Base-by-base conservation (phyloP, 2,888 invertebrate species). In the Eupithecia pulchellata region DNA sequence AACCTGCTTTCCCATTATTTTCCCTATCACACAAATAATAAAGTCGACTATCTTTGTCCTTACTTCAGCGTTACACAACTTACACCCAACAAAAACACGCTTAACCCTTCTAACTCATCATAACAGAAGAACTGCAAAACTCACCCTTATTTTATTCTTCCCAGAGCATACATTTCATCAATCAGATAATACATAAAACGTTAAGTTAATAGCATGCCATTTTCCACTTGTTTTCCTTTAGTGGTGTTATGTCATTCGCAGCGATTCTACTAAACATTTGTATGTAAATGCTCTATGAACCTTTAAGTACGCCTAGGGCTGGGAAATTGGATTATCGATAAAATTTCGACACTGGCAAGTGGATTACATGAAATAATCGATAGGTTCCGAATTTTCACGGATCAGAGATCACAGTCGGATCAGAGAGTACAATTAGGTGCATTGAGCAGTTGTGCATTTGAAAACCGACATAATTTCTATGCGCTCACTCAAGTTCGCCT, bases 181-280 rank as follows among this genome's bases (percentile, higher is more conserved):
- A 82, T 84, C 82, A 81, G 76, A 75, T 73, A 68, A 65, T 63
- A 66, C 76, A 82, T 84, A 82, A 84, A 82, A 71, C 77, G 73
- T 79, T 81, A 80, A 80, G 76, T 82, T 84, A 83, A 84, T 81
- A 78, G 79, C 72, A 68, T 39, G 57, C 72, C 70, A 79, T 84
- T 83, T 84, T 81, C 82, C 77, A 79, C 78, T 78, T 78, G 78
- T 82, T 84, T 84, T 82, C 82, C 76, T 78, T 68, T 63, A 78
- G 71, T 75, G 73, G 74, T 75, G 75, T 82, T 82, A 81, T 82
- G 84, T 83, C 82, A 83, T 78, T 79, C 77, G 71, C 84, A 84
- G 81, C 78, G 65, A 73, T 77, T 78, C 76, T 80, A 81, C 77
- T 77, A 78, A 71, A 82, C 79, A 81, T 84, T 84, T 81, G 77